Percentiles rank a stretch among this genome's conserved stretches.
Conservation (phyloP, 2,113 vertebrate species). For the human region DNA sequence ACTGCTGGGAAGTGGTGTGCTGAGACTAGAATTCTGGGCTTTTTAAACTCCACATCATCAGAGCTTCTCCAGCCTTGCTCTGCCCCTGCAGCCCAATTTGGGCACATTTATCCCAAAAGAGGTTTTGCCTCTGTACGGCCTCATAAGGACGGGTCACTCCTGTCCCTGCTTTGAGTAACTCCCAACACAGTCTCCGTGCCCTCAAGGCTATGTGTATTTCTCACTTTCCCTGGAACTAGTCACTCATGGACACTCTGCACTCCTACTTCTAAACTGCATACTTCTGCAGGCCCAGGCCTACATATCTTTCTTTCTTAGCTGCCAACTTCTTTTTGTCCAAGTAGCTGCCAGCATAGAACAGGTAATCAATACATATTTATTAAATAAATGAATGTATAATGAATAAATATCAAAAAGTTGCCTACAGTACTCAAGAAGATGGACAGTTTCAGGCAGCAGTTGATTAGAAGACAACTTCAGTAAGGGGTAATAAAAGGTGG, state of each 20-base stretch:
- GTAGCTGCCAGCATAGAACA: slow-evolving; percentile 2
- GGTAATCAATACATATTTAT: slow-evolving; percentile 58
- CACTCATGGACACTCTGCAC: not conserved
- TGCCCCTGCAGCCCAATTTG: not conserved
- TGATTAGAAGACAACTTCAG: slow-evolving; percentile 6
- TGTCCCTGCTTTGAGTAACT: not conserved
- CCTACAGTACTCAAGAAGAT: slow-evolving; percentile 3
- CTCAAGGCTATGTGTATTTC: not conserved
- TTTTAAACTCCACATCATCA: not conserved
- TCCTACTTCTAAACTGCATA: not conserved
- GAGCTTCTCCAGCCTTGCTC: not conserved
- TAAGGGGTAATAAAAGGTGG: not conserved
- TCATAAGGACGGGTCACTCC: not conserved
- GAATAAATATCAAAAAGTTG: slow-evolving; percentile 60
- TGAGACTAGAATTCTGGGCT: not conserved
- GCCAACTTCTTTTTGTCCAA: slow-evolving; percentile 3
- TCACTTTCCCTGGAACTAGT: not conserved
- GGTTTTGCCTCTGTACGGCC: not conserved
- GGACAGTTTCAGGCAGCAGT: not conserved
- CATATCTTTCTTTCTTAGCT: not conserved
- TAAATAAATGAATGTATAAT: slow-evolving; percentile 58
- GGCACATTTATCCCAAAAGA: not conserved
- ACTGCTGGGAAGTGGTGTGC: not conserved
- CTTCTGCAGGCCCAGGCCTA: not conserved
- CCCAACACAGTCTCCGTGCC: not conserved